Conservation (phyloP, 2,113 vertebrate genomes). For the Hassar affinis region DNA sequence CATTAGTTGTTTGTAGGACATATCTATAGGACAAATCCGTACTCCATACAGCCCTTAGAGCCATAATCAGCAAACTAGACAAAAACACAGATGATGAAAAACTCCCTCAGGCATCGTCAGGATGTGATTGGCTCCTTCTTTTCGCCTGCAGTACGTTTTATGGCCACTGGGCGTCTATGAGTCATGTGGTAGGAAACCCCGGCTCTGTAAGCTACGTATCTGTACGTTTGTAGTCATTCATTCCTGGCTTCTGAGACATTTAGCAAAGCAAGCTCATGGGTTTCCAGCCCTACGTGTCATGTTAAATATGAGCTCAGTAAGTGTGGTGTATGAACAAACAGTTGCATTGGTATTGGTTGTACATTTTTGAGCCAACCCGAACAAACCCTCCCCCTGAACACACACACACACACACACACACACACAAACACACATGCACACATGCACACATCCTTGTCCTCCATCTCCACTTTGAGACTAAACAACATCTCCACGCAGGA, state of each 20-base stretch:
- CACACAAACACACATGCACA: background rate
- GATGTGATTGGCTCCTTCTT: background rate
- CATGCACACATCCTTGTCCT: conserved; percentile 6
- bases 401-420: too few relatives aligned
- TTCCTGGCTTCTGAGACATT: background rate
- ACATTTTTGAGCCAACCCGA: background rate
- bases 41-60: background rate
- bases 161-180: background rate
- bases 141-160: background rate
- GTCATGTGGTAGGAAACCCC: too few relatives aligned
- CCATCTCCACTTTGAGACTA: conserved; percentile 45
- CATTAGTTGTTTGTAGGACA: background rate
- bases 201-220: background rate
- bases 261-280: background rate
- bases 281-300: too few relatives aligned
- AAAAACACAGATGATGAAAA: background rate
- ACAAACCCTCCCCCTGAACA: too few relatives aligned
- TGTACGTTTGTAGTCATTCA: background rate
- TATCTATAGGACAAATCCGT: background rate
- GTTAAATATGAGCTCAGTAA: background rate
- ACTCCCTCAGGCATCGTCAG: background rate
- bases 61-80: background rate
- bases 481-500: conserved; percentile 56
- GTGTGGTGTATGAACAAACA: background rate
- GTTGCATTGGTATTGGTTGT: background rate